Base-by-base conservation (phyloP, 1,140 invertebrate species). In the Papilio helenus region DNA sequence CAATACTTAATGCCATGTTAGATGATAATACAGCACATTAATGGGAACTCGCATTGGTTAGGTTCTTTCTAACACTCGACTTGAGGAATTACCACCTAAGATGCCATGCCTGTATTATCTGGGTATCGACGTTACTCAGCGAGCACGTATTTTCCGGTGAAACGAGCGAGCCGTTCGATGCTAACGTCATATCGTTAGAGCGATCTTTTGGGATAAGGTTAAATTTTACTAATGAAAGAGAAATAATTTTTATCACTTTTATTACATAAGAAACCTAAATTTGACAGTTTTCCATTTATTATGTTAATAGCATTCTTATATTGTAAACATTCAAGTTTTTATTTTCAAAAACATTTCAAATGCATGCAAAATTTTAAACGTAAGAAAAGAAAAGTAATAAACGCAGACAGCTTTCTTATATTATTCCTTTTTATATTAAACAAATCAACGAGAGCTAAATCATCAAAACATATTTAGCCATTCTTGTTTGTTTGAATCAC, bases 231-330 rank as follows among this genome's bases (percentile, higher is more conserved):
- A 77, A n/a, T 51, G 55, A 34, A 65, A 55, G 1, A 65, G 34
- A 0, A 10, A 65, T 23, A 7, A 20, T 90, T 91, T 88, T 85
- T 85, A 85, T 85, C 84, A 89, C 87, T 93, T 93, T 93, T 92
- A 93, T 93, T 93, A 93, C 89, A 83, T 92, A 93, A 93, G 92
- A 94, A 94, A 93, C 90, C 91, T 92, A 93, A 93, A 89, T 94
- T 92, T 94, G 91, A 94, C 91, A 94, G 91, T 87, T 87, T 93
- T 90, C 87, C 85, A 84, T 89, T 92, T 76, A 91, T 89, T 88
- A 91, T 92, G 84, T 88, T 89, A 91, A 92, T 94, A 93, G 90
- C 90, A 89, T 89, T 90, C 90, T 92, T 93, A 93, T 88, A 90
- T 83, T 87, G 90, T 91, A 91, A 89, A 91, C 90, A 92, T 88